Evolutionary conservation across 2,113 vertebrate genomes (phyloP).

Genomic region (Aegotheles bennettii): DNA sequence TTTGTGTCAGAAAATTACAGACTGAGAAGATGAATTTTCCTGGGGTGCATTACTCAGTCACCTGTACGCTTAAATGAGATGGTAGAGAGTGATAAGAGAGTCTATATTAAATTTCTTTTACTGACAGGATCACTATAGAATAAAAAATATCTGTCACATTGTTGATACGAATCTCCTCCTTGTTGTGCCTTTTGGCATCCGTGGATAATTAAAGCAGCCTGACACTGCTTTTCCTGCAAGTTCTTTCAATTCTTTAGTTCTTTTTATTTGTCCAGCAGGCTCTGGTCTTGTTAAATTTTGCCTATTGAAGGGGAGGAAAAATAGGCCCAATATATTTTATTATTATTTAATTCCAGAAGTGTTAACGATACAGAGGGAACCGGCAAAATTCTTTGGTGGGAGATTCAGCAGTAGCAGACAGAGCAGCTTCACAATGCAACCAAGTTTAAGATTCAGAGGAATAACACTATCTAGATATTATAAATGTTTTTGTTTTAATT

Average conservation of each 20-base stretch:
- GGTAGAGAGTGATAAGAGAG: background rate
- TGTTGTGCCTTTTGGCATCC: slow-evolving; percentile 58
- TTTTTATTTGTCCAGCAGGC: slow-evolving; percentile 60
- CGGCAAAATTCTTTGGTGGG: background rate
- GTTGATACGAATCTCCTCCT: slow-evolving; percentile 23
- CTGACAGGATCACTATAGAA: slow-evolving; percentile 25
- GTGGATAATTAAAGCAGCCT: slow-evolving; percentile 33
- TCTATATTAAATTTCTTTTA: slow-evolving; percentile 25
- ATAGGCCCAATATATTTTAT: background rate
- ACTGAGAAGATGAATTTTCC: slow-evolving; percentile 1
- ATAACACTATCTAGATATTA: background rate
- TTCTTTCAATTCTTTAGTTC: slow-evolving; percentile 42
- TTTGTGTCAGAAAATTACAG: background rate
- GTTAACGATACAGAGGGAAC: background rate
- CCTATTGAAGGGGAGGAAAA: slow-evolving; percentile 10
- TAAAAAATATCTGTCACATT: slow-evolving; percentile 1
- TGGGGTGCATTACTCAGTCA: slow-evolving; percentile 12
- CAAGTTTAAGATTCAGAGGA: background rate
- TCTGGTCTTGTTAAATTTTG: slow-evolving; percentile 40
- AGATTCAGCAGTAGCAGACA: background rate
- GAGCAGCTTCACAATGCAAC: background rate
- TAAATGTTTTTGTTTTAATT: background rate
- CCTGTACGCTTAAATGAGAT: background rate
- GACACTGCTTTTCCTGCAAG: slow-evolving; percentile 56
- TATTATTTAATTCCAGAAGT: slow-evolving; percentile 40